A percentile compares a stretch with the other conserved stretches of the same genome.
Conservation (phyloP, 2,113 vertebrate genomes). For the Excalfactoria chinensis region DNA sequence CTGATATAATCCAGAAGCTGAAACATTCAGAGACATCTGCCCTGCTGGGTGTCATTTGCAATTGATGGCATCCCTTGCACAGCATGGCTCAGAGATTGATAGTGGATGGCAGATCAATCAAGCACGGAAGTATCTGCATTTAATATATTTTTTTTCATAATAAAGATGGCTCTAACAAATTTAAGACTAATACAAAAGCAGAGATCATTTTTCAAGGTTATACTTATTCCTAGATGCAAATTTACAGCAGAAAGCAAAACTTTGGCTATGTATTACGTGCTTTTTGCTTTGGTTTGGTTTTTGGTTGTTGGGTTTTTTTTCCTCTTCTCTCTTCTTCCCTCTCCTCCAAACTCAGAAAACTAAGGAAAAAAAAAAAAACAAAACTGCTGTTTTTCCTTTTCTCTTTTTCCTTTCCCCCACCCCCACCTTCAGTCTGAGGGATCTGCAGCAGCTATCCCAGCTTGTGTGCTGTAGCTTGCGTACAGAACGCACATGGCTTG, state of each 20-base stretch:
- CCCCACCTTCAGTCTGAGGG: not conserved
- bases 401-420: not conserved
- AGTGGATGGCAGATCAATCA: not conserved
- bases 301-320: not conserved
- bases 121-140: not conserved
- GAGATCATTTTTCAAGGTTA: not conserved
- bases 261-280: not conserved
- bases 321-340: too few species aligned
- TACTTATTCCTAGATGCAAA: not conserved
- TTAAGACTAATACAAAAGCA: not conserved
- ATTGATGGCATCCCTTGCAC: not conserved
- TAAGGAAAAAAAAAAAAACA: not conserved
- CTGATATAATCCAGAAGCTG: not conserved
- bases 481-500: constrained; percentile 19
- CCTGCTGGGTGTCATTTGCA: not conserved
- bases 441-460: not conserved
- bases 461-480: not conserved
- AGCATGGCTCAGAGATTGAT: not conserved
- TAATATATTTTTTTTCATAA: not conserved
- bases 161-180: not conserved
- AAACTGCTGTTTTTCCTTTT: not conserved
- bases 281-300: not conserved
- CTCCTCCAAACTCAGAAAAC: not conserved
- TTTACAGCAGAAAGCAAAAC: not conserved
- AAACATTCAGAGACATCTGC: not conserved